A percentile compares a stretch with the other conserved stretches of the same genome.
phyloP scores from a whole-genome alignment of 2,888 invertebrate genomes.

The Zhuqinia jingwanae region DNA sequence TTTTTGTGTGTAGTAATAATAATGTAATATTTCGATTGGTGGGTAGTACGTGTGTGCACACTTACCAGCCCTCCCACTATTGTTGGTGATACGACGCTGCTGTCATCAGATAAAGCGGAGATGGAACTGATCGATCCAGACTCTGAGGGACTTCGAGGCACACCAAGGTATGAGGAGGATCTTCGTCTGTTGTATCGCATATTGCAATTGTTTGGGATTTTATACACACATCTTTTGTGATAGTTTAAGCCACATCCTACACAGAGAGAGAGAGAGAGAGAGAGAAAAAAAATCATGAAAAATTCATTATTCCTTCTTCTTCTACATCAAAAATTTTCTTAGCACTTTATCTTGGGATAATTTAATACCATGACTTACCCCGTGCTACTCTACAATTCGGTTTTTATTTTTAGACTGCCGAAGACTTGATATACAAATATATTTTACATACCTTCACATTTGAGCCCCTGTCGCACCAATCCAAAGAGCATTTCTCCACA shows the following conservation, averaged over 20 bases:
- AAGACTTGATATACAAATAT: no score
- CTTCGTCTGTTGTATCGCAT: conserved; percentile 81
- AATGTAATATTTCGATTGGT: not conserved
- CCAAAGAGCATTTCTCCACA: conserved; percentile 99
- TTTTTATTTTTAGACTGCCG: conserved; percentile 42
- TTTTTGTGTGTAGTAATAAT: not conserved
- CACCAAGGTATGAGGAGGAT: conserved; percentile 82
- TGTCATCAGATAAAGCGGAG: conserved; percentile 84
- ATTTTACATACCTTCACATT: conserved; percentile 92
- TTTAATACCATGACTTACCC: not conserved
- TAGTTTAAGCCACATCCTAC: conserved; percentile 98
- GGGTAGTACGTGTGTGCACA: conserved; percentile 72
- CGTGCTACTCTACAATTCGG: not conserved
- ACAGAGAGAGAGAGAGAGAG: no score
- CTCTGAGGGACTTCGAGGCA: conserved; percentile 87
- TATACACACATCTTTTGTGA: conserved; percentile 98
- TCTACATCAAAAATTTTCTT: conserved; percentile 37
- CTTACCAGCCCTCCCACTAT: conserved; percentile 88
- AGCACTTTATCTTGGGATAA: conserved; percentile 13
- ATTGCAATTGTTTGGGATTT: conserved; percentile 98
- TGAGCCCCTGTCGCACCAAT: conserved; percentile 97
- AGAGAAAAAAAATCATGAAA: conserved; percentile 43
- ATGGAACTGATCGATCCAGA: conserved; percentile 87
- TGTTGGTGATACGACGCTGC: conserved; percentile 74
- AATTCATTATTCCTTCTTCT: not conserved